Evolutionary conservation across 2,888 invertebrate species (phyloP).

Genomic region (Hypsopygia costalis): DNA sequence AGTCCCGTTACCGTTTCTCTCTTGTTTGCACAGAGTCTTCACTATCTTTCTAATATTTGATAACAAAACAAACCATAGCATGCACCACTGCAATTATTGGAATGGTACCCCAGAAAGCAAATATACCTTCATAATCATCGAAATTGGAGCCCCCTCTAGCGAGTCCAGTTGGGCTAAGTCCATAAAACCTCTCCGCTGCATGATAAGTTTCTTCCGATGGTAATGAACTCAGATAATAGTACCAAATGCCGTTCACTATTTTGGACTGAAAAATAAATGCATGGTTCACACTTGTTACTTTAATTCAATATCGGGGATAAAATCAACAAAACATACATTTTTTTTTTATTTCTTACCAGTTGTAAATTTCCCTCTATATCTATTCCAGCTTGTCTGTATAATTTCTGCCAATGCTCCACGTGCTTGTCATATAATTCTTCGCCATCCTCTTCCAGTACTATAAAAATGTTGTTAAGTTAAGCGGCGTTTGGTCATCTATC

Average conservation of each 20-base stretch:
- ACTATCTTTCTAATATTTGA: too few relatives aligned
- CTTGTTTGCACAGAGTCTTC: too few relatives aligned
- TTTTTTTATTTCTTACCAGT: too few relatives aligned
- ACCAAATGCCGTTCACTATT: slow-evolving; percentile 79
- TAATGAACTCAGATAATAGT: slow-evolving; percentile 78
- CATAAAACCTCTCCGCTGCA: slow-evolving; percentile 64
- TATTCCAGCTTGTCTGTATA: slow-evolving; percentile 71
- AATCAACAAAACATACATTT: too few relatives aligned
- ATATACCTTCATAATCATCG: slow-evolving; percentile 72
- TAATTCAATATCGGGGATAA: too few relatives aligned
- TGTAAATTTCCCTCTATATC: slow-evolving; percentile 71
- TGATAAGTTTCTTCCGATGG: slow-evolving; percentile 72
- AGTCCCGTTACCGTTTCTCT: too few relatives aligned
- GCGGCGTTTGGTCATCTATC: too few relatives aligned
- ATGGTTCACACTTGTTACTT: too few relatives aligned
- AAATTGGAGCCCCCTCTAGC: slow-evolving; percentile 69
- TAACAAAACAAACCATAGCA: too few relatives aligned
- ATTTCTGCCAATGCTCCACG: slow-evolving; percentile 62
- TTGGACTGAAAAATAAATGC: slow-evolving; percentile 57
- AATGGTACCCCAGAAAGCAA: too few relatives aligned
- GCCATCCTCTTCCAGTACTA: slow-evolving; percentile 71
- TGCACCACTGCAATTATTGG: too few relatives aligned
- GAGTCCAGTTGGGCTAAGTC: slow-evolving; percentile 80
- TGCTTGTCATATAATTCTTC: slow-evolving; percentile 69
- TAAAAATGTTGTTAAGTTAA: too few relatives aligned